These are phyloP conservation scores for Cirrhinus molitorella DNA, from an alignment of 2,797 vertebrate genomes.

Conservation along the genomic window DNA sequence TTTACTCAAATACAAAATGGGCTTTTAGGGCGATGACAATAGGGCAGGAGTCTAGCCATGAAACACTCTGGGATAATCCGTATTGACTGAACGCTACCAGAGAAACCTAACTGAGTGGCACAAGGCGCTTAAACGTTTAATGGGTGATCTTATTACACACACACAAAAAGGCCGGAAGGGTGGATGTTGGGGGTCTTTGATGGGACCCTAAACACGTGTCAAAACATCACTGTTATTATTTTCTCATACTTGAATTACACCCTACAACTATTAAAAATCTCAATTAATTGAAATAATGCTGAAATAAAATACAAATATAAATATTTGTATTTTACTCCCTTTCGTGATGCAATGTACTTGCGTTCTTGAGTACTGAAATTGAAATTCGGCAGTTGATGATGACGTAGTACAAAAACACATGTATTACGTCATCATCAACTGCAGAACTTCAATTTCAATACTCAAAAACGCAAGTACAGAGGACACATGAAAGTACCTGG, in stretches of 20 bases:
- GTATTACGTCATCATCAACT: too few relatives aligned
- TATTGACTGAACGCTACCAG: slow-evolving; percentile 52
- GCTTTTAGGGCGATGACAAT: slow-evolving; percentile 61
- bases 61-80: slow-evolving; percentile 59
- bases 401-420: too few relatives aligned
- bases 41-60: slow-evolving; percentile 54
- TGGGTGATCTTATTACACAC: slow-evolving; percentile 56
- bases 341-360: too few relatives aligned
- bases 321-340: too few relatives aligned
- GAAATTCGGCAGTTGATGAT: too few relatives aligned
- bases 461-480: too few relatives aligned
- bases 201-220: slow-evolving; percentile 3
- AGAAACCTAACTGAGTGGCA: slow-evolving; percentile 53
- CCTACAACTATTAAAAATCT: not conserved
- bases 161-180: slow-evolving; percentile 3
- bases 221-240: slow-evolving; percentile 3
- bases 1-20: slow-evolving; percentile 62
- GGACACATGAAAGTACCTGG: too few relatives aligned
- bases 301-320: not conserved
- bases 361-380: too few relatives aligned
- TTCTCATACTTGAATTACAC: not conserved
- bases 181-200: slow-evolving; percentile 11
- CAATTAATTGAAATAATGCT: not conserved
- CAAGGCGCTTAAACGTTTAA: slow-evolving; percentile 46
- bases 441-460: too few relatives aligned